phyloP scores from a whole-genome alignment of 2,888 invertebrate species.

The Dione juno region DNA sequence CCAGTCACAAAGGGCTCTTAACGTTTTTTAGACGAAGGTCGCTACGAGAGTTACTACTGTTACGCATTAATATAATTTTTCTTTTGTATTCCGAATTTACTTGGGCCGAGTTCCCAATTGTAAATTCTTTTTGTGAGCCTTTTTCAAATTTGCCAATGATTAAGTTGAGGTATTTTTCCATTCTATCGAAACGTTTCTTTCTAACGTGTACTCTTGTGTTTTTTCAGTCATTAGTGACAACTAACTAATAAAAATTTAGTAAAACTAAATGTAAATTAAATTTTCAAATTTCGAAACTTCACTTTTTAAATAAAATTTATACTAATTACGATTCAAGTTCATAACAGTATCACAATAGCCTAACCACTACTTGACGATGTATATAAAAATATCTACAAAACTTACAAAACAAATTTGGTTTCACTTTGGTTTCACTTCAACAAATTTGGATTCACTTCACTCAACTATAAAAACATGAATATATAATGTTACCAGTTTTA shows the following conservation, averaged over 20 bases:
- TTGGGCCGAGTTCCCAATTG: conserved; percentile 42
- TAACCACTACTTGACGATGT: not conserved
- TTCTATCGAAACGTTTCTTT: conserved; percentile 12
- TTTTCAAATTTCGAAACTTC: too few relatives aligned
- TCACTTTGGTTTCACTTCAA: too few relatives aligned
- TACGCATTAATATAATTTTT: conserved; percentile 67
- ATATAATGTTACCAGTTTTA: not conserved
- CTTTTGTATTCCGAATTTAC: conserved; percentile 54
- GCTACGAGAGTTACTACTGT: conserved; percentile 59
- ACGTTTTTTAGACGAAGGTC: conserved; percentile 61
- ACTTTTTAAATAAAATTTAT: too few relatives aligned
- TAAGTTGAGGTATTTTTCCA: conserved; percentile 24
- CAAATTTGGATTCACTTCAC: too few relatives aligned
- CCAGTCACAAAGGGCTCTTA: conserved; percentile 68
- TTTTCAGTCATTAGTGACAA: not conserved
- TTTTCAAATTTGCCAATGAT: conserved; percentile 31
- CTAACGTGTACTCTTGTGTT: not conserved
- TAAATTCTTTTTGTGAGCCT: conserved; percentile 37
- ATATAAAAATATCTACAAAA: not conserved
- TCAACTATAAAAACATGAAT: not conserved
- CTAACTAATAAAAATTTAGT: too few relatives aligned
- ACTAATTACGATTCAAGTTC: too few relatives aligned
- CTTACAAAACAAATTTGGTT: too few relatives aligned
- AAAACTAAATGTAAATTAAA: too few relatives aligned
- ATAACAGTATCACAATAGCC: too few relatives aligned